Conservation (phyloP, 2,797 vertebrate genomes). For the Pelochelys cantorii region DNA sequence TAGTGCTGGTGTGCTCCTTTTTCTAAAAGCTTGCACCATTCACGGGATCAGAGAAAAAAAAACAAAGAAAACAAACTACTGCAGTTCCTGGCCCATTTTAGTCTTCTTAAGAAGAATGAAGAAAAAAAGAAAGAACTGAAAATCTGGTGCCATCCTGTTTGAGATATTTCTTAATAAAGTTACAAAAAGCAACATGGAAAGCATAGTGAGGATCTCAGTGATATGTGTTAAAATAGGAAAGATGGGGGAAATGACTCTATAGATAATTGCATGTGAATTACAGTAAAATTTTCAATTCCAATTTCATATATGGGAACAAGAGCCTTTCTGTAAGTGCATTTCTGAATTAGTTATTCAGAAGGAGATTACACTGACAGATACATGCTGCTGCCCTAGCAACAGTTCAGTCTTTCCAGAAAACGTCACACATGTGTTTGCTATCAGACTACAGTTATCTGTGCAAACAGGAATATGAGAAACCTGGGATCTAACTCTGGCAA, state of each 20-base stretch:
- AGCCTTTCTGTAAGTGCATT: neutral
- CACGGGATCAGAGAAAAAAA: neutral
- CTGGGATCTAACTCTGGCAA: neutral
- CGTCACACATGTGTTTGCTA: neutral
- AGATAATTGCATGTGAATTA: neutral
- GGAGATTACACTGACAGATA: fast-evolving
- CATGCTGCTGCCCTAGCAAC: neutral
- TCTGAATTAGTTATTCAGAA: neutral
- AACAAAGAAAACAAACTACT: neutral
- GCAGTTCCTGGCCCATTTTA: neutral
- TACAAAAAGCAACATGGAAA: neutral
- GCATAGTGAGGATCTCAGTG: neutral
- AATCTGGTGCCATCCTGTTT: fast-evolving
- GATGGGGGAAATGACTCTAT: neutral
- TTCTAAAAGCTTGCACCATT: neutral
- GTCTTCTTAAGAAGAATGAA: neutral
- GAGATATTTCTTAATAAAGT: neutral
- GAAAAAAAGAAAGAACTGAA: neutral
- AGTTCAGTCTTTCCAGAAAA: neutral
- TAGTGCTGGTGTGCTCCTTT: neutral
- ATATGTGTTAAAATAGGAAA: neutral
- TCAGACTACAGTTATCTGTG: neutral
- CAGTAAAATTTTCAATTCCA: neutral
- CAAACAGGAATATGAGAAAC: neutral
- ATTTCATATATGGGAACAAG: neutral